These are phyloP conservation scores for Tautogolabrus adspersus DNA, from an alignment of 2,113 vertebrate genomes.

Conservation along the genomic window DNA sequence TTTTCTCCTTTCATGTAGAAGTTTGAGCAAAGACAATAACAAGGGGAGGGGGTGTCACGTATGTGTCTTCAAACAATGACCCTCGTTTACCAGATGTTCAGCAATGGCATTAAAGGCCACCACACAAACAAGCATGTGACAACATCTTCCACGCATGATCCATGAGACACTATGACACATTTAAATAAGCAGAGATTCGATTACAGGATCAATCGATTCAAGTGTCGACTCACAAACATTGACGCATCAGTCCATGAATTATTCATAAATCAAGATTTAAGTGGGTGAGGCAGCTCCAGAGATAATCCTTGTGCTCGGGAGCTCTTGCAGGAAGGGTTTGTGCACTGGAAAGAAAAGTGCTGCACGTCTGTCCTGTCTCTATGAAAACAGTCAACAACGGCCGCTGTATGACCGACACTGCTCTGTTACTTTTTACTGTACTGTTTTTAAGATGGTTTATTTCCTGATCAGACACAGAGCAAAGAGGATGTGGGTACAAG, in stretches of 20 bases:
- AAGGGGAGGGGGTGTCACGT: constrained; percentile 13
- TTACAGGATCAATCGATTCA: neutral
- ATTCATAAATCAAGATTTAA: neutral
- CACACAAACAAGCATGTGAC: neutral
- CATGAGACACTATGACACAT: neutral
- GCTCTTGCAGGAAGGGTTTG: too few relatives aligned
- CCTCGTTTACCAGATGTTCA: constrained; percentile 2
- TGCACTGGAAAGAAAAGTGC: too few relatives aligned
- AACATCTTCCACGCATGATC: neutral
- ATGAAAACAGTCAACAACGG: too few relatives aligned
- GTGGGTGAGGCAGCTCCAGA: neutral
- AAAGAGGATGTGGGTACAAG: too few relatives aligned
- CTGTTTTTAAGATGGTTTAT: too few relatives aligned
- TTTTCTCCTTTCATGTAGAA: neutral
- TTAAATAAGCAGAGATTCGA: neutral
- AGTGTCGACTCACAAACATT: neutral
- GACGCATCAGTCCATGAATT: neutral
- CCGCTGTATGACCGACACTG: too few relatives aligned
- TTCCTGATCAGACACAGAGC: too few relatives aligned
- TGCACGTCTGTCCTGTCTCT: too few relatives aligned
- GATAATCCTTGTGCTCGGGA: neutral
- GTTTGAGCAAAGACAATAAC: constrained; percentile 1
- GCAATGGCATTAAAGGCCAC: neutral
- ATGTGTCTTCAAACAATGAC: constrained; percentile 41
- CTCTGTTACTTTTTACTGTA: too few relatives aligned